Conservation (phyloP, 2,888 invertebrate species). For the Philaethria dido region DNA sequence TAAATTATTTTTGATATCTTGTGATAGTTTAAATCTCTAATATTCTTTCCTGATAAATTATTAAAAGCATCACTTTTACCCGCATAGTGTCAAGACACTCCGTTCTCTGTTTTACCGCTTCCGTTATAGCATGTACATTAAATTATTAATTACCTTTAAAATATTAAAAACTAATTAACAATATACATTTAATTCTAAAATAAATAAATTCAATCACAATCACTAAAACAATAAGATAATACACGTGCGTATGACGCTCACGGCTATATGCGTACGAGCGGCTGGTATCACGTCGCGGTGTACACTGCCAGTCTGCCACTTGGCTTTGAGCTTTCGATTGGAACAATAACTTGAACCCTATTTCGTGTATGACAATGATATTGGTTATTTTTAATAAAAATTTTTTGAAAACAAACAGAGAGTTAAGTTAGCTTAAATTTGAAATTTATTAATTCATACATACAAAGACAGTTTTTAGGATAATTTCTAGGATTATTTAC, state of each 20-base stretch:
- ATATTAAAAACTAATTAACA: neutral
- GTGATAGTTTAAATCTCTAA: too few species aligned
- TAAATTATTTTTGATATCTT: too few species aligned
- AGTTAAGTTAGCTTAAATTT: neutral
- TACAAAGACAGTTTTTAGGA: too few species aligned
- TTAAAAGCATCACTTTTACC: too few species aligned
- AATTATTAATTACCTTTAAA: conserved; percentile 10
- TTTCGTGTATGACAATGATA: conserved; percentile 26
- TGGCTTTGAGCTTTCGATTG: conserved; percentile 38
- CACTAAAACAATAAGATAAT: neutral
- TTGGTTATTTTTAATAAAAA: too few species aligned
- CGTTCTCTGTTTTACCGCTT: too few species aligned
- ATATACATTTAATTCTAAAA: neutral
- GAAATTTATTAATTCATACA: too few species aligned
- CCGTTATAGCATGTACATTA: too few species aligned
- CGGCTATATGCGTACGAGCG: conserved; percentile 29
- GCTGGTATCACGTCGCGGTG: conserved; percentile 27
- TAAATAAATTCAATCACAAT: neutral
- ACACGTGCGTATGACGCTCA: conserved; percentile 28
- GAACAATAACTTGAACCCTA: conserved; percentile 19
- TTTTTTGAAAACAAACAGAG: neutral
- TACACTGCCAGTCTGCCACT: conserved; percentile 31
- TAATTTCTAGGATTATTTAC: too few species aligned
- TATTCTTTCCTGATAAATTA: too few species aligned
- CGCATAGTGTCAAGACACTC: too few species aligned